Evolutionary conservation across 2,113 vertebrate species (phyloP).

Genomic region (Petroica traversi): DNA sequence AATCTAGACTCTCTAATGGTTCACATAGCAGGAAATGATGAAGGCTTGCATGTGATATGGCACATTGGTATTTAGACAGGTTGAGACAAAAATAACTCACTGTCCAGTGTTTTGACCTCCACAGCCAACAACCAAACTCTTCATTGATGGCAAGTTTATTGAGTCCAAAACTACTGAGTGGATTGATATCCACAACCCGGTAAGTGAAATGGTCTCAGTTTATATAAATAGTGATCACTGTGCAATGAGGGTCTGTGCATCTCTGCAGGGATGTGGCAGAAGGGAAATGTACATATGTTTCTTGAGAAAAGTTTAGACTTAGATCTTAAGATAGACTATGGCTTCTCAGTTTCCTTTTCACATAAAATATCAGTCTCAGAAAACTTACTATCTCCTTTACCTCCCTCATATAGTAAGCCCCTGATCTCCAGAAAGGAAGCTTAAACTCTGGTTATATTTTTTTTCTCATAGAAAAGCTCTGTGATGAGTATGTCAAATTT

Average conservation of each 20-base stretch:
- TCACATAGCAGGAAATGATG: neutral
- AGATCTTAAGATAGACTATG: neutral
- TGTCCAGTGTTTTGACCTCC: conserved; percentile 8
- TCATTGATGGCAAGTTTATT: conserved; percentile 96
- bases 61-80: neutral
- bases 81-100: neutral
- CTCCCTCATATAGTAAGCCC: neutral
- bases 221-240: neutral
- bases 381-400: neutral
- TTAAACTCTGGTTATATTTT: neutral
- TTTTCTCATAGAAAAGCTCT: neutral
- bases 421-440: neutral
- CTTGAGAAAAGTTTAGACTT: neutral
- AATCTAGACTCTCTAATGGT: neutral
- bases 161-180: conserved; percentile 93
- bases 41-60: neutral
- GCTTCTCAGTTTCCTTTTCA: neutral
- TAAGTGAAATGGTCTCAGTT: conserved; percentile 73
- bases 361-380: neutral
- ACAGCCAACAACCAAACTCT: conserved; percentile 93
- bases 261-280: neutral
- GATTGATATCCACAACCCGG: conserved; percentile 95
- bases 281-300: neutral
- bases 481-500: neutral
- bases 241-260: neutral